phyloP scores from a whole-genome alignment of 1,140 invertebrate genomes.

The Medauroidea extradentata region DNA sequence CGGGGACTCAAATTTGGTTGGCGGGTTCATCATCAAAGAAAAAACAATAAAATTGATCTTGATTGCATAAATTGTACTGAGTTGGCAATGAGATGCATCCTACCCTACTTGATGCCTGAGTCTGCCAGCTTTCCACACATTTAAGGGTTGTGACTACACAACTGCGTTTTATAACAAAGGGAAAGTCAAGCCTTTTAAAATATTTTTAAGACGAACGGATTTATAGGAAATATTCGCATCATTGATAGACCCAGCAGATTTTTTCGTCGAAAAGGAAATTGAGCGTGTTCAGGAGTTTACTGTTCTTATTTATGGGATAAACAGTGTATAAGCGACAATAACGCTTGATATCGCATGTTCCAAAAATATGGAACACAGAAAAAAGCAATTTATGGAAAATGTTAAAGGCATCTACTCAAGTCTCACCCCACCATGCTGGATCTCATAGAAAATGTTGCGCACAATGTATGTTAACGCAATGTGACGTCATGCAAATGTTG shows the following conservation, averaged over 20 bases:
- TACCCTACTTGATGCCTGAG: slow-evolving; percentile 24
- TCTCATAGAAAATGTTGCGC: too few species aligned
- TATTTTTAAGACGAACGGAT: slow-evolving; percentile 31
- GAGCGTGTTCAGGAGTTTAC: slow-evolving; percentile 16
- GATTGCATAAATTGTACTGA: slow-evolving; percentile 35
- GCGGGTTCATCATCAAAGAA: slow-evolving; percentile 25
- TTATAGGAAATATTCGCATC: slow-evolving; percentile 35
- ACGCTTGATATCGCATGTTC: slow-evolving; percentile 8
- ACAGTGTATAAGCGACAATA: slow-evolving; percentile 10
- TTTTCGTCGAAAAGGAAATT: slow-evolving; percentile 30
- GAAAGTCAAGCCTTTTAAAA: slow-evolving; percentile 33
- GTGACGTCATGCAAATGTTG: too few species aligned
- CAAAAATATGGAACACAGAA: slow-evolving; percentile 13
- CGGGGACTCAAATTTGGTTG: slow-evolving; percentile 27
- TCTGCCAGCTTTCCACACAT: slow-evolving; percentile 36
- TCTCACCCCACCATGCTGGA: slow-evolving; percentile 8
- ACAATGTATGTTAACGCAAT: too few species aligned
- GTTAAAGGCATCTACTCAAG: slow-evolving; percentile 16
- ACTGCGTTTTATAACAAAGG: slow-evolving; percentile 36
- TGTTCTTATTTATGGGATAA: slow-evolving; percentile 10
- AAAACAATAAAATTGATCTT: slow-evolving; percentile 10
- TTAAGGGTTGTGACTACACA: slow-evolving; percentile 36
- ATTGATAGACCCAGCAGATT: slow-evolving; percentile 29
- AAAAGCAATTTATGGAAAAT: slow-evolving; percentile 11
- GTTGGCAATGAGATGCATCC: slow-evolving; percentile 25